Base-by-base conservation (phyloP, 2,888 invertebrate species). In the Pollenia amentaria region DNA sequence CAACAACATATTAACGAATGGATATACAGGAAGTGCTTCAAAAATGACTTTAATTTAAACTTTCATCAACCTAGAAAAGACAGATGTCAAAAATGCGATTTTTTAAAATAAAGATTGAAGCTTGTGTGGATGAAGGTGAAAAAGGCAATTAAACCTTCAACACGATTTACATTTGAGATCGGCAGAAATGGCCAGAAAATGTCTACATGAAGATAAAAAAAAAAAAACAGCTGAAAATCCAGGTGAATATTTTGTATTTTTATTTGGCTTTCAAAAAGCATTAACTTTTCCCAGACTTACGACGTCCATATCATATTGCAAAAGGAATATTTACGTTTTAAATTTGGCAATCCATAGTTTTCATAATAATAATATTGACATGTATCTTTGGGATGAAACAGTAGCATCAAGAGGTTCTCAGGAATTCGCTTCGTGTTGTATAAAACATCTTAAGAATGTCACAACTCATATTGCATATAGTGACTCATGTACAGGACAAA, bases 211-310 rank as follows among this genome's bases (percentile, higher is more conserved):
- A 55, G 55, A 72, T n/a, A n/a, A n/a, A n/a, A n/a, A n/a, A n/a
- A n/a, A n/a, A n/a, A n/a, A n/a, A n/a, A n/a, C n/a, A n/a, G n/a
- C n/a, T n/a, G 69, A 53, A 51, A 69, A 69, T 55, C 55, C 72
- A 21, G 57, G 55, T 53, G 40, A 70, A 70, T 70, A 70, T 70
- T 70, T 70, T 70, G 70, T 40, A 42, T 70, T 70, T 70, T 70
- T 42, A 70, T 55, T 70, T 42, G 55, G 55, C 53, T 70, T 70
- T 70, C 70, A 55, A 42, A 70, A 70, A 53, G 53, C 42, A 55
- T 70, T 70, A 53, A 42, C 40, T 53, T 70, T 70, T 53, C 53
- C 53, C 40, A 53, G 55, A 55, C 53, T 70, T 70, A 70, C 40
- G 40, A 53, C 53, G 18, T 70, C 67, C 48, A 38, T 69, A 69